A percentile compares a stretch with the other conserved stretches of the same genome.
phyloP scores from a whole-genome alignment of 2,797 vertebrate species.

The Chrosomus eos region DNA sequence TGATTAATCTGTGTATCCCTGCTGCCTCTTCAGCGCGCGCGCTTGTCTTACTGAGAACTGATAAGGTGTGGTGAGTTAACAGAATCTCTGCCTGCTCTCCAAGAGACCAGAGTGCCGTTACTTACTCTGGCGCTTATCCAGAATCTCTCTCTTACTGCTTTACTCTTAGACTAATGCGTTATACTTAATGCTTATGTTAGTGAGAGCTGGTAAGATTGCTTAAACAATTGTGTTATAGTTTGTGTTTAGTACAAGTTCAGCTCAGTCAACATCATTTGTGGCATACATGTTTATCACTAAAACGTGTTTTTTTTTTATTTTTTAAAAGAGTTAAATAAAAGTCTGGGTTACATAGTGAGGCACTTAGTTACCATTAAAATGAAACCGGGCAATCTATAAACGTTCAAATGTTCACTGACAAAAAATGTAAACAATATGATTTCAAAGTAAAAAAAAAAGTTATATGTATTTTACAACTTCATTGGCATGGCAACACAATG shows the following conservation, averaged over 20 bases:
- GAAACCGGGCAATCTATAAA: background rate
- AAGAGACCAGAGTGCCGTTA: conserved; percentile 36
- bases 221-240: background rate
- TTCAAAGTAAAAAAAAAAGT: background rate
- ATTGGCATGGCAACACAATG: too few species aligned
- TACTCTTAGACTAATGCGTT: background rate
- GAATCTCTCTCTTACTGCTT: conserved; percentile 21
- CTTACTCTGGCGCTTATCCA: conserved; percentile 37
- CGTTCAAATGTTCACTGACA: background rate
- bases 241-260: background rate
- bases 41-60: conserved; percentile 54
- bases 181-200: conserved; percentile 32
- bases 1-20: conserved; percentile 56
- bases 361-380: background rate
- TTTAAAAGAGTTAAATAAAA: background rate
- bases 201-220: conserved; percentile 2
- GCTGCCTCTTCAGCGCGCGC: conserved; percentile 37
- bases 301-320: background rate
- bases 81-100: conserved; percentile 41
- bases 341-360: background rate
- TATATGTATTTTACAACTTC: background rate
- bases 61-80: conserved; percentile 54
- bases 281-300: background rate
- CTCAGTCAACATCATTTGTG: background rate
- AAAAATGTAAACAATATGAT: background rate